phyloP scores from a whole-genome alignment of 2,797 vertebrate genomes.

The Pangasius djambal region DNA sequence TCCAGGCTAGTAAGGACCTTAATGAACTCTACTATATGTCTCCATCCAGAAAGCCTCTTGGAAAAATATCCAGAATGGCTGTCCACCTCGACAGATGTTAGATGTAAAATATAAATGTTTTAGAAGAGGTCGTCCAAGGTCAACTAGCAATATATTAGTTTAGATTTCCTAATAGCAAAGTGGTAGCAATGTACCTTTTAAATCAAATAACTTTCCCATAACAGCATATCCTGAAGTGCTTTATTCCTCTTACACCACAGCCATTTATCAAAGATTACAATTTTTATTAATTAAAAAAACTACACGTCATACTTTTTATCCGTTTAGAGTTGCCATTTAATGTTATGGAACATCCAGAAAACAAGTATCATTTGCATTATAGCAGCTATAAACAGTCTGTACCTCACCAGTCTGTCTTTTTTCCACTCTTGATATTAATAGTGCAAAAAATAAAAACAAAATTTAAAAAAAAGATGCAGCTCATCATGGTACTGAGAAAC shows the following conservation, averaged over 20 bases:
- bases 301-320: too few relatives aligned
- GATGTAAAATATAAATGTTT: neutral
- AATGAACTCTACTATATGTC: neutral
- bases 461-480: too few relatives aligned
- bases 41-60: neutral
- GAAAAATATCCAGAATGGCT: neutral
- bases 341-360: neutral
- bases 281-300: too few relatives aligned
- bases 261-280: too few relatives aligned
- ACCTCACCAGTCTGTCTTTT: neutral
- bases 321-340: neutral
- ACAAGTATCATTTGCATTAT: neutral
- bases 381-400: neutral
- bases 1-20: neutral
- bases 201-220: too few relatives aligned
- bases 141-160: neutral
- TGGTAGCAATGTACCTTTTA: too few relatives aligned
- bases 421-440: neutral
- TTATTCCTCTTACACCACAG: too few relatives aligned
- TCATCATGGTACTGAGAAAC: neutral
- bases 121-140: too few relatives aligned
- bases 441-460: neutral
- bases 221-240: too few relatives aligned
- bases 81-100: neutral
- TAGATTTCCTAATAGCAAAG: neutral